Evolutionary conservation across 2,797 vertebrate genomes (phyloP).

Genomic region (Cossypha dichroa): DNA sequence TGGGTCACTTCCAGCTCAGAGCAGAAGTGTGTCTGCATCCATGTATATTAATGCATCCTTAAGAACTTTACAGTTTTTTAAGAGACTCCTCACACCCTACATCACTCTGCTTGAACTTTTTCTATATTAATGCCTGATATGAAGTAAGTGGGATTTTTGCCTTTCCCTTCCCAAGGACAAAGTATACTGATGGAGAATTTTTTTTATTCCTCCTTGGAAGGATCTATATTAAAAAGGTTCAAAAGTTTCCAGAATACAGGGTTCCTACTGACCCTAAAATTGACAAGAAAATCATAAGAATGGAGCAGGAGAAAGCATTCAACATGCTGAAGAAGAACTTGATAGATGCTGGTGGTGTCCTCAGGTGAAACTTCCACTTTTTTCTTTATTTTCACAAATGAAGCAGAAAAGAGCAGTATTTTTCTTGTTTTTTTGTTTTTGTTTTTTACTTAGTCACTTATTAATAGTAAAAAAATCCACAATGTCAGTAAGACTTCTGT

Average conservation of each 20-base stretch:
- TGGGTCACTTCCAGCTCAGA: not conserved
- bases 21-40: not conserved
- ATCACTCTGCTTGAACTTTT: not conserved
- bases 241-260: conserved; percentile 84
- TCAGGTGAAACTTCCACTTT: conserved; percentile 75
- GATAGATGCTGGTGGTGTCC: conserved; percentile 80
- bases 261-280: conserved; percentile 86
- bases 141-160: not conserved
- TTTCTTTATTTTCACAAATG: conserved; percentile 7
- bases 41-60: not conserved
- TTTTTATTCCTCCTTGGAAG: conserved; percentile 52
- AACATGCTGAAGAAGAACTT: conserved; percentile 85
- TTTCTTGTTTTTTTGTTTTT: not conserved
- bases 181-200: not conserved
- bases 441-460: not conserved
- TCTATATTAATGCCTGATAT: not conserved
- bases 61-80: not conserved
- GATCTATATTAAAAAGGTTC: conserved; percentile 88
- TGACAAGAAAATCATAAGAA: conserved; percentile 85
- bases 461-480: not conserved
- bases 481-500: not conserved
- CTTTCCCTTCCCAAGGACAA: not conserved
- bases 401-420: not conserved
- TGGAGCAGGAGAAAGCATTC: conserved; percentile 87
- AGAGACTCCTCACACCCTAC: not conserved